Evolutionary conservation across 1,140 invertebrate genomes (phyloP), one percentile per base, ranked within the genome.

Genomic region (Diabrotica virgifera): DNA sequence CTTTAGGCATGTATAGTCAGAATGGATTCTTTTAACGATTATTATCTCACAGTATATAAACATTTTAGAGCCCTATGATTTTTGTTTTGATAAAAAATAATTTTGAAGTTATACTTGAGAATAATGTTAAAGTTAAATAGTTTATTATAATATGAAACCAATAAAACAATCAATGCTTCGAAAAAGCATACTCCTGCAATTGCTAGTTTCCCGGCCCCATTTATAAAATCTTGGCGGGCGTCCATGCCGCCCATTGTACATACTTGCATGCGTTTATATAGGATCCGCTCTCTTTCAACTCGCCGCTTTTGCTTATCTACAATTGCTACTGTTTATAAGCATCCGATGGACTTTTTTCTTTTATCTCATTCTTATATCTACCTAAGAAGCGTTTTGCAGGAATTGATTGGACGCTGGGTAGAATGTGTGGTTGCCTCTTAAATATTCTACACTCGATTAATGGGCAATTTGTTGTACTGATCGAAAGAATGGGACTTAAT

Each of bases 211-310:
- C 37, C 12, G 56, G 56, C 36, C 56, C 56, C 12, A 51, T 13
- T 56, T 36, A 14, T 56, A 14, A 46, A 62, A 50, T 9, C 51
- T 62, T 54, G 36, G 53, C 54, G 53, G 46, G 52, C 62, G 62
- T 70, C 68, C 71, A 72, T 74, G 72, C 72, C 55, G 55, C 55
- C 57, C 59, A 62, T 64, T 70, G 72, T 71, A 71, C 72, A 72
- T 70, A 72, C 67, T 72, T 70, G 72, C 67, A 72, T 74, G 69
- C 70, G 64, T 72, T 72, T 74, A 66, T 71, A 66, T 69, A 66
- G 68, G 65, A 63, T 56, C 70, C 66, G 68, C 35, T 65, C 38
- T 40, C 70, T 72, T 72, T 72, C 53, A 72, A 65, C 63, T 72
- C 52, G 66, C 69, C 71, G 71, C 63, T 52, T 63, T 70, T 60